Evolutionary conservation across 2,113 vertebrate genomes (phyloP), one percentile per base, ranked within the genome.

Genomic region (Apteryx owenii): DNA sequence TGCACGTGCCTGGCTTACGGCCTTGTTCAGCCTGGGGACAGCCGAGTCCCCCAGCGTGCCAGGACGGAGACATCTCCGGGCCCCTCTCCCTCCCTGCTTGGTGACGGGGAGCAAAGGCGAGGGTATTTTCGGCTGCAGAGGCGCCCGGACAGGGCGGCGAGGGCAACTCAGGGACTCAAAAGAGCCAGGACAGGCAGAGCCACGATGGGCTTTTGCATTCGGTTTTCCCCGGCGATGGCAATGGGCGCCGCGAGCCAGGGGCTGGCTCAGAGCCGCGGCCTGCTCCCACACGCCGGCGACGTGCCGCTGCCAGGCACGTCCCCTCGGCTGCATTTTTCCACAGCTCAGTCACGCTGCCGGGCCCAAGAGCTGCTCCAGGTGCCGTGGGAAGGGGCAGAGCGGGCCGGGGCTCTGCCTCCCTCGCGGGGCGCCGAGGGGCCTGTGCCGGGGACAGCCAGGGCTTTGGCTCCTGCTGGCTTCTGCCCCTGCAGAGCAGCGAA

Each of bases 101-200:
- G 38, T 4, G 50, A 29, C 2, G 3, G 28, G 22, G 38, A 93
- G 29, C 42, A 46, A 38, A 12, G 18, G 48, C 25, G 2, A 51
- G 58, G 23, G 53, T 40, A 28, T 25, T 69, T 83, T 58, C 51
- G 40, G 51, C 51, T 15, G 44, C 2, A 14, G 12, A 36, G 48
- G 14, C 25, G 19, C 36, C 46, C 68, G 48, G 48, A 9, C 0
- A 10, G 12, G 50, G 61, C 1, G 5, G 2, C 0, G 3, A 66
- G 44, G 16, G 44, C 84, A 29, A 31, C 60, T 20, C 0, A 0
- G 60, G 79, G 62, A 56, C 54, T 22, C 13, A 29, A 16, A 56
- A 16, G 54, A 38, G 28, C 56, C 0, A 3, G 29, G 17, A 18
- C 56, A 61, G 29, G 50, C 9, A 82, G 33, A 64, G 19, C 87